A percentile compares a stretch with the other conserved stretches of the same genome.
Evolutionary conservation across 2,797 vertebrate species (phyloP).

Genomic region (Amazona ochrocephala): DNA sequence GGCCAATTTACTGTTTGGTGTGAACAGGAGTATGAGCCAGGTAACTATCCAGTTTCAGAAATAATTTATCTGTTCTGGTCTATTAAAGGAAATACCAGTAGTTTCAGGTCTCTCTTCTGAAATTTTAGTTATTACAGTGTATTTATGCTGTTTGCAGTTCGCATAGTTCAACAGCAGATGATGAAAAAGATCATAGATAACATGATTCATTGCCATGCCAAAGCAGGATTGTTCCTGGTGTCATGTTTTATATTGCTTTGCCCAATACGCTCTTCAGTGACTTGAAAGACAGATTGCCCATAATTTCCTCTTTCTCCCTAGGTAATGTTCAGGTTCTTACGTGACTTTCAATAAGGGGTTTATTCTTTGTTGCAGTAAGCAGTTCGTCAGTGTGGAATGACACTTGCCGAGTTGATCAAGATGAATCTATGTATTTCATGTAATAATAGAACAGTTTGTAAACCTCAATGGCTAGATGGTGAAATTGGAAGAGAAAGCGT

Average conservation of each 20-base stretch:
- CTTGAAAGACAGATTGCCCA: background rate
- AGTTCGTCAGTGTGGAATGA: background rate
- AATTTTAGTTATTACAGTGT: background rate
- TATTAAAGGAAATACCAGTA: background rate
- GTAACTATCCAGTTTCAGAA: background rate
- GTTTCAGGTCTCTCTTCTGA: background rate
- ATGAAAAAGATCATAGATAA: background rate
- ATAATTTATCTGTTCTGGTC: background rate
- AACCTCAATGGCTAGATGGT: background rate
- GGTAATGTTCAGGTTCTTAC: background rate
- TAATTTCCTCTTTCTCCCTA: background rate
- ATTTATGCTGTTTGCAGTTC: background rate
- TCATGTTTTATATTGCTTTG: background rate
- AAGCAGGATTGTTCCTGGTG: background rate
- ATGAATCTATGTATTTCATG: background rate
- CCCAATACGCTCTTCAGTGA: background rate
- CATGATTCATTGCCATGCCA: background rate
- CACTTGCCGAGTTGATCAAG: background rate
- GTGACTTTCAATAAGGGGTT: background rate
- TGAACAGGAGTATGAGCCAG: background rate
- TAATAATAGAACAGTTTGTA: background rate
- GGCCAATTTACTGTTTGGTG: background rate
- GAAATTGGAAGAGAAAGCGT: background rate
- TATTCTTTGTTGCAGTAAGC: background rate
- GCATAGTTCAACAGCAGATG: background rate